Percentiles rank a stretch among this genome's conserved stretches.
phyloP scores from a whole-genome alignment of 2,113 vertebrate genomes.

The Nothocercus julius region DNA sequence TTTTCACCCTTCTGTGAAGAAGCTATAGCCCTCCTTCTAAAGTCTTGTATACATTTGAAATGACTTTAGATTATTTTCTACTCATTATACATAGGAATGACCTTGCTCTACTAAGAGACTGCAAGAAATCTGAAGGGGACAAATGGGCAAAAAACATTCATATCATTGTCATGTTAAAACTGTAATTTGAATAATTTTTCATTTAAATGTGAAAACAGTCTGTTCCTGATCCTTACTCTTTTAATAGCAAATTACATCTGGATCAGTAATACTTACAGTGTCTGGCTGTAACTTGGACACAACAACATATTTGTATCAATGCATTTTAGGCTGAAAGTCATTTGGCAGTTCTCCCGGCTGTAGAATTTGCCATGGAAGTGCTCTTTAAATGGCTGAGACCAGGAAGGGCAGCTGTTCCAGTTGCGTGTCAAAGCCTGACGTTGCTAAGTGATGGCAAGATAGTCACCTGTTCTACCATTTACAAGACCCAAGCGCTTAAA shows the following conservation, averaged over 20 bases:
- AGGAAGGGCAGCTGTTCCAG: neutral
- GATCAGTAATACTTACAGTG: neutral
- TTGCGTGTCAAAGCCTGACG: neutral
- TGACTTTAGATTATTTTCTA: neutral
- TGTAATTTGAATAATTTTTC: neutral
- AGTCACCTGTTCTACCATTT: neutral
- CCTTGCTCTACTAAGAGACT: neutral
- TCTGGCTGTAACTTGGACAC: neutral
- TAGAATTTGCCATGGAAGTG: neutral
- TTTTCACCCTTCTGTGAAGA: neutral
- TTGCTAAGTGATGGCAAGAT: conserved; percentile 12
- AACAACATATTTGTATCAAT: neutral
- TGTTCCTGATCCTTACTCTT: neutral
- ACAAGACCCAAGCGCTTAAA: neutral
- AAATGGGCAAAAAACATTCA: neutral
- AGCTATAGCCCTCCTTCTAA: neutral
- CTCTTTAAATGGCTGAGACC: neutral
- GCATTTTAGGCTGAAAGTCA: accelerated
- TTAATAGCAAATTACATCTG: accelerated
- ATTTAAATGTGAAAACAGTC: neutral
- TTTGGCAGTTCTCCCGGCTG: neutral
- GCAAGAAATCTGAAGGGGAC: neutral
- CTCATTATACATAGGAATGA: neutral
- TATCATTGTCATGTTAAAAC: neutral
- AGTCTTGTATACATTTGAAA: neutral